A percentile compares a stretch with the other conserved stretches of the same genome.
Conservation (phyloP, 2,797 vertebrate species). For the Pampus argenteus region DNA sequence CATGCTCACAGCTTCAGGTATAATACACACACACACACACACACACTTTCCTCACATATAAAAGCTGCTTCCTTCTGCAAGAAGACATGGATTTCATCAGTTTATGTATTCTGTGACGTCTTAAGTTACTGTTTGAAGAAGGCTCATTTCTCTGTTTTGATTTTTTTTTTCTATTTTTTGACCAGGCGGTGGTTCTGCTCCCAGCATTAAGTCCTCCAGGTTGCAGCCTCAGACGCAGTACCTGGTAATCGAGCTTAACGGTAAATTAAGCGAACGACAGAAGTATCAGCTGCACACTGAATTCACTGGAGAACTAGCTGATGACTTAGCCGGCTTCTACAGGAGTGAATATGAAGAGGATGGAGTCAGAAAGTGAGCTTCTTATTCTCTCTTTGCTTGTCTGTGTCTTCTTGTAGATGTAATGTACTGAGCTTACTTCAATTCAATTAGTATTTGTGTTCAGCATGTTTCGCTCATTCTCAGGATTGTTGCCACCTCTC, state of each 20-base stretch:
- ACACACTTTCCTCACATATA: background rate
- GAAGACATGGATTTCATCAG: too few relatives aligned
- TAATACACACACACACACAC: background rate
- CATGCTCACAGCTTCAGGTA: constrained; percentile 56
- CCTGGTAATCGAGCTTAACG: constrained; percentile 85
- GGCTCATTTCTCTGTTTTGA: too few relatives aligned
- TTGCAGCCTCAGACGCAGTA: constrained; percentile 85
- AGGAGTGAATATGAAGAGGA: constrained; percentile 90
- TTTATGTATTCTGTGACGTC: too few relatives aligned
- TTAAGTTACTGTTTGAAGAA: too few relatives aligned
- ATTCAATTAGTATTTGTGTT: background rate
- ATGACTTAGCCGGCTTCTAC: constrained; percentile 94
- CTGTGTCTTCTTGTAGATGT: background rate
- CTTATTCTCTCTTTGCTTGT: background rate
- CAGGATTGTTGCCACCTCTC: constrained; percentile 91
- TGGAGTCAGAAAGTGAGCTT: constrained; percentile 76
- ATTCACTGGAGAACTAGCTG: constrained; percentile 90
- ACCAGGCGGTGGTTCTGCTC: constrained; percentile 60
- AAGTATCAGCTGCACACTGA: constrained; percentile 82
- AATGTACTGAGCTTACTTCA: background rate
- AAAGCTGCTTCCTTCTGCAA: too few relatives aligned
- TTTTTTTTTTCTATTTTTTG: background rate
- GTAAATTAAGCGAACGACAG: constrained; percentile 50
- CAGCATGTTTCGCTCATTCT: constrained; percentile 4
- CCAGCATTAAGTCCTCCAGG: constrained; percentile 70